Evolutionary conservation across 1,140 invertebrate genomes (phyloP).

Genomic region (Heliconius congener): DNA sequence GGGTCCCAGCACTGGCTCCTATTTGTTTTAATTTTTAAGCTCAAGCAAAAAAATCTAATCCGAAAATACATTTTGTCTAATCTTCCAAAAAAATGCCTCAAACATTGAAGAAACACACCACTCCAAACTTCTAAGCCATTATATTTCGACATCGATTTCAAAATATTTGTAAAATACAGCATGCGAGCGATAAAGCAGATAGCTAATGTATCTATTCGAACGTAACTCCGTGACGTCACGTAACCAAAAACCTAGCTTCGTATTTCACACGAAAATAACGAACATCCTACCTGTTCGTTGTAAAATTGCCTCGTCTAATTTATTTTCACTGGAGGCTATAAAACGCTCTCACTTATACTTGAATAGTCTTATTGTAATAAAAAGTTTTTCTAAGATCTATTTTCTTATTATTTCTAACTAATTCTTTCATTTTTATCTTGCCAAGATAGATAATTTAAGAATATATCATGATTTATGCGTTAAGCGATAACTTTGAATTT

Average conservation of each 20-base stretch:
- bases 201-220: constrained; percentile 34
- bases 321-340: constrained; percentile 22
- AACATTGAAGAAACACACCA: not conserved
- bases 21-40: too few species aligned
- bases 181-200: constrained; percentile 28
- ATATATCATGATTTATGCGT: too few species aligned
- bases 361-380: not conserved
- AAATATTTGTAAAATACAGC: not conserved
- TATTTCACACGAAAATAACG: constrained; percentile 22
- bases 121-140: not conserved
- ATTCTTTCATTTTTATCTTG: not conserved
- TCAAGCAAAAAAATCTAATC: too few species aligned
- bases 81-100: not conserved
- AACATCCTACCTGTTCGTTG: constrained; percentile 13
- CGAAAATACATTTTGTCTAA: too few species aligned
- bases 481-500: too few species aligned
- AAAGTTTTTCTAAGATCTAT: not conserved
- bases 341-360: constrained; percentile 9
- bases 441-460: too few species aligned
- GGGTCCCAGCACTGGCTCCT: too few species aligned
- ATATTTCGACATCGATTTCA: not conserved
- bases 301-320: constrained; percentile 24
- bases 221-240: constrained; percentile 32
- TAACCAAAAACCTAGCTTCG: constrained; percentile 23
- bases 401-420: not conserved